phyloP scores from a whole-genome alignment of 2,888 invertebrate genomes.

The Drosophila fungiperda region DNA sequence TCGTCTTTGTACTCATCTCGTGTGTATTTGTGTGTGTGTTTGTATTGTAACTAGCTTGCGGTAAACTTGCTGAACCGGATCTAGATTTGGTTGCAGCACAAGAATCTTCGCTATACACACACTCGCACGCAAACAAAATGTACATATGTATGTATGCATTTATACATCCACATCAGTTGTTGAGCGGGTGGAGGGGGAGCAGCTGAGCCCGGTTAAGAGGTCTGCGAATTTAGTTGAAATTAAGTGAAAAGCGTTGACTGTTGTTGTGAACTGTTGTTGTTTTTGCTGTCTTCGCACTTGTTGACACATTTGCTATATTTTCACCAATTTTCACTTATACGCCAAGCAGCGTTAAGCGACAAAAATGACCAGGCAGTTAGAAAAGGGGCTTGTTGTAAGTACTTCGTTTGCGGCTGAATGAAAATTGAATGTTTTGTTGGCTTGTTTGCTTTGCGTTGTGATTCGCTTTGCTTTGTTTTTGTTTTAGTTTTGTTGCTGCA shows the following conservation, averaged over 20 bases:
- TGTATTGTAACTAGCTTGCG: constrained; percentile 74
- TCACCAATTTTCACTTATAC: constrained; percentile 76
- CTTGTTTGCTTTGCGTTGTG: constrained; percentile 43
- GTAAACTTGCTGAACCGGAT: constrained; percentile 81
- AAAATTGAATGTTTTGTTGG: constrained; percentile 59
- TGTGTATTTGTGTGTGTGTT: constrained; percentile 27
- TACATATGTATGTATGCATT: background rate
- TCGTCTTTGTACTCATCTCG: constrained; percentile 46
- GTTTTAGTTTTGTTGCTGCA: constrained; percentile 58
- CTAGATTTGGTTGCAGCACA: constrained; percentile 77
- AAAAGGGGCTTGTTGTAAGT: constrained; percentile 18
- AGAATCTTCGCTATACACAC: constrained; percentile 66
- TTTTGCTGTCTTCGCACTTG: constrained; percentile 58
- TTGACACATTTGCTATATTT: constrained; percentile 76
- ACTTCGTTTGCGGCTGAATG: constrained; percentile 56
- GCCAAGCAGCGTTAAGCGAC: constrained; percentile 53
- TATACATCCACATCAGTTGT: constrained; percentile 9
- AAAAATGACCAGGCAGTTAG: constrained; percentile 22
- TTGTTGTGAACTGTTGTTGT: constrained; percentile 29
- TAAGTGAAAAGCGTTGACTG: constrained; percentile 69
- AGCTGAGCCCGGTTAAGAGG: constrained; percentile 9
- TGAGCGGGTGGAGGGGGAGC: constrained; percentile 22
- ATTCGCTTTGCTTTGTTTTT: constrained; percentile 45
- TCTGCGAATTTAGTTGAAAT: constrained; percentile 64
- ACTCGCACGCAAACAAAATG: constrained; percentile 7